Percentiles rank a stretch among this genome's conserved stretches.
These are phyloP conservation scores for Globicephala melas DNA, from an alignment of 2,113 vertebrate species.

Conservation along the genomic window DNA sequence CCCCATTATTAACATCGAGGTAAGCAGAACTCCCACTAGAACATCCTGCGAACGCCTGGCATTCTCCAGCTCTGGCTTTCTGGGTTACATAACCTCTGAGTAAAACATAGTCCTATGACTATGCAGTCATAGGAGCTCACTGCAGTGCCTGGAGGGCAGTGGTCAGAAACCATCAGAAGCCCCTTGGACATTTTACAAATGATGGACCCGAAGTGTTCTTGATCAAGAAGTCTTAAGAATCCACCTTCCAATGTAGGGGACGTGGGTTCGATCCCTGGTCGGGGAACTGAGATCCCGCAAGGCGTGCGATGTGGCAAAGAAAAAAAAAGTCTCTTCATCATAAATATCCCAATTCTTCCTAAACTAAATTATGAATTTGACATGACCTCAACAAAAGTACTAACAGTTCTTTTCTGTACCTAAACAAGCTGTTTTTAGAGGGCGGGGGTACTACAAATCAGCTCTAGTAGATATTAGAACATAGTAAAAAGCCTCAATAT, in stretches of 20 bases:
- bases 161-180: neutral
- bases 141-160: neutral
- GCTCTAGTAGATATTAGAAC: neutral
- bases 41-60: neutral
- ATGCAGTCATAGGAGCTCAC: neutral
- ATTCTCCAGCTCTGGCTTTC: neutral
- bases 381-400: neutral
- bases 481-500: neutral
- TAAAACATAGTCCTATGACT: neutral
- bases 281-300: too few species aligned
- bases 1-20: neutral
- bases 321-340: neutral
- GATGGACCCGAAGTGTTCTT: neutral
- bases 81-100: neutral
- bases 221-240: neutral
- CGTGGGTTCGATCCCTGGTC: too few species aligned
- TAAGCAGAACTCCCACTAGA: neutral
- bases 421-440: neutral
- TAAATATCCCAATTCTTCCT: neutral
- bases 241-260: too few species aligned
- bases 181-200: neutral
- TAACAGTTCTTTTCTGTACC: neutral
- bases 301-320: too few species aligned
- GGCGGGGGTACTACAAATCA: neutral
- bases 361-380: slow-evolving; percentile 19